Evolutionary conservation across 2,888 invertebrate species (phyloP), one percentile per base, ranked within the genome.

Genomic region (Caenorhabditis sp.): DNA sequence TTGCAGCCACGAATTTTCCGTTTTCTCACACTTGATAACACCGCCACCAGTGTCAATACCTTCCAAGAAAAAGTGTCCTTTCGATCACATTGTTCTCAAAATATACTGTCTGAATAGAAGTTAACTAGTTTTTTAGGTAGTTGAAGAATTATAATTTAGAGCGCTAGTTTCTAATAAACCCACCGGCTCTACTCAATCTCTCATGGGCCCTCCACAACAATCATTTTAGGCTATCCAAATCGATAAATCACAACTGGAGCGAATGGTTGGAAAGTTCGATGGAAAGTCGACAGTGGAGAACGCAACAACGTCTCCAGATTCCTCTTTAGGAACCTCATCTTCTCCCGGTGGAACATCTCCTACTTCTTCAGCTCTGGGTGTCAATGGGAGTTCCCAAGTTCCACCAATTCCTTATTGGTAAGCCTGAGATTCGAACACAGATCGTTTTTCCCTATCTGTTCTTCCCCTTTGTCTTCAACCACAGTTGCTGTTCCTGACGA

Each of bases 211-310:
- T 51, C 68, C 54, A 68, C 38, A 26, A 73, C 38, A 26, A 38
- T 75, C 28, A 73, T 75, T 77, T 8, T 70, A 88, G 88, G 88
- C 87, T 7, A 87, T 87, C 26, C 86, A 87, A 85, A 80, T 88
- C 72, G 87, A 88, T 54, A 86, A 85, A 19, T 68, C 70, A 12
- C 88, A 88, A 74, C 81, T 87, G 47, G 88, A 86, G 38, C 63
- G 88, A 56, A 79, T 88, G 81, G 81, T 87, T 35, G 86, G 86
- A 3, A 82, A 85, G 44, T 22, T 82, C 28, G 85, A 86, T 47
- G 82, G 79, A 61, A 82, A 81, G 61, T 59, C 69, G 41, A n/a
- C 63, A 10, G 69, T 47, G 58, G 64, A 68, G 22, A 19, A 56
- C 19, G 38, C 73, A 1, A 26, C 59, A 14, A 22, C 63, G 7